phyloP scores from a whole-genome alignment of 2,888 invertebrate species.

The Synanthedon vespiformis region DNA sequence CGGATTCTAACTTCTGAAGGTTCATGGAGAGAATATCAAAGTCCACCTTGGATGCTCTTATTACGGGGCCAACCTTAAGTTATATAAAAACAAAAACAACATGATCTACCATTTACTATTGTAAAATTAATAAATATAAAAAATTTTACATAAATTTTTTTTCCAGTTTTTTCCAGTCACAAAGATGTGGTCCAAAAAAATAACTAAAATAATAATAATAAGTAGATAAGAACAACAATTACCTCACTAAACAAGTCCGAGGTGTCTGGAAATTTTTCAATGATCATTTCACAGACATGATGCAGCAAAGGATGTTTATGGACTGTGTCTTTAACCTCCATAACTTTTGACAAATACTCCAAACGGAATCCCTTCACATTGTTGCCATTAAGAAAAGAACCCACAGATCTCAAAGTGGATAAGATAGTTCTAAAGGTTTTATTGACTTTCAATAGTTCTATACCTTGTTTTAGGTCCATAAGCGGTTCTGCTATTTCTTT shows the following conservation, averaged over 20 bases:
- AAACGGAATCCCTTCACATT: slow-evolving; percentile 96
- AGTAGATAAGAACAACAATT: slow-evolving; percentile 10
- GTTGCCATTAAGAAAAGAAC: slow-evolving; percentile 95
- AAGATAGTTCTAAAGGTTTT: slow-evolving; percentile 96
- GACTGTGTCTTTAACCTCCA: slow-evolving; percentile 98
- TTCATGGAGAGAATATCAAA: slow-evolving; percentile 92
- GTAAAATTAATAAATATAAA: too few species aligned
- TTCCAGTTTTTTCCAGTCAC: too few species aligned
- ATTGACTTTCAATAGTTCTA: slow-evolving; percentile 90
- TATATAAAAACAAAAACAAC: slow-evolving; percentile 1
- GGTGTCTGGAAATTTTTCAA: slow-evolving; percentile 95
- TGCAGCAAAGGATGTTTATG: slow-evolving; percentile 98
- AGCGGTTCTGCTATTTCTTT: slow-evolving; percentile 98
- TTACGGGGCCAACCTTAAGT: slow-evolving; percentile 85
- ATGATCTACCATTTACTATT: background rate
- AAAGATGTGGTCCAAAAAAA: background rate
- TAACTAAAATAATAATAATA: too few species aligned
- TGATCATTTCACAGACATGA: slow-evolving; percentile 97
- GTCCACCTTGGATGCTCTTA: slow-evolving; percentile 93
- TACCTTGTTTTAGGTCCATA: slow-evolving; percentile 98
- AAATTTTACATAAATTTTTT: too few species aligned
- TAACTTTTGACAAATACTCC: slow-evolving; percentile 96
- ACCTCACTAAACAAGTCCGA: slow-evolving; percentile 98
- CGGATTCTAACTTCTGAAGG: slow-evolving; percentile 88
- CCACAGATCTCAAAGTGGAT: slow-evolving; percentile 92